These are phyloP conservation scores for Metallyticus violacea DNA, from an alignment of 2,888 invertebrate species.

Conservation along the genomic window DNA sequence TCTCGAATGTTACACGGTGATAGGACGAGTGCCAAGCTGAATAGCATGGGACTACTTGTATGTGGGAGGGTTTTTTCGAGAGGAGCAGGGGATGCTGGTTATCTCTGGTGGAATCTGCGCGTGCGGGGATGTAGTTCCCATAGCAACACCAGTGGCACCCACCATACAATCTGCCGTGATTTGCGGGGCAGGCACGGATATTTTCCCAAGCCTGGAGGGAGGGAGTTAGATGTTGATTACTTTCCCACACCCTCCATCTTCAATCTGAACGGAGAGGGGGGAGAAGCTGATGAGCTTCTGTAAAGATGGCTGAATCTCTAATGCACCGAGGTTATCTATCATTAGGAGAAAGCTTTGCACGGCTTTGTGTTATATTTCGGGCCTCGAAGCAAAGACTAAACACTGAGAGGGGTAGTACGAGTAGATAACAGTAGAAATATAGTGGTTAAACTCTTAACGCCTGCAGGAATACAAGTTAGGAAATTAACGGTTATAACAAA, in stretches of 20 bases:
- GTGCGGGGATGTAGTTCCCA: slow-evolving; percentile 13
- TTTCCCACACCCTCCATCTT: not conserved
- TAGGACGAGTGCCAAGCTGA: too few species aligned
- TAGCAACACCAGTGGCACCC: not conserved
- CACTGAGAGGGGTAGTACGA: too few species aligned
- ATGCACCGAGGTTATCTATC: too few species aligned
- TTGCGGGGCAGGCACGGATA: slow-evolving; percentile 3
- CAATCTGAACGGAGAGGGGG: not conserved
- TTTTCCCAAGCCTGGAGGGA: too few species aligned
- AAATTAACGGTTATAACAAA: too few species aligned
- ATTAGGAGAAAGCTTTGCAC: too few species aligned
- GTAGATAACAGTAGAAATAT: too few species aligned
- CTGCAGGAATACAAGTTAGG: too few species aligned
- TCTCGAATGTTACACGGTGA: not conserved
- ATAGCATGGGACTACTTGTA: not conserved
- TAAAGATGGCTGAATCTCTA: not conserved
- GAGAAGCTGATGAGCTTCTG: too few species aligned
- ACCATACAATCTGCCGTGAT: slow-evolving; percentile 16
- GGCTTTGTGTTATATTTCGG: too few species aligned
- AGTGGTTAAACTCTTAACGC: too few species aligned
- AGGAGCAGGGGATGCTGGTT: not conserved
- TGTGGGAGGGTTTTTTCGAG: not conserved
- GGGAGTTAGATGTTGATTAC: not conserved
- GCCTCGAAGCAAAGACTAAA: too few species aligned
- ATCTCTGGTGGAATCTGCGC: slow-evolving; percentile 14